Conservation (phyloP, 2,113 vertebrate species). For the Pomatostomus ruficeps region DNA sequence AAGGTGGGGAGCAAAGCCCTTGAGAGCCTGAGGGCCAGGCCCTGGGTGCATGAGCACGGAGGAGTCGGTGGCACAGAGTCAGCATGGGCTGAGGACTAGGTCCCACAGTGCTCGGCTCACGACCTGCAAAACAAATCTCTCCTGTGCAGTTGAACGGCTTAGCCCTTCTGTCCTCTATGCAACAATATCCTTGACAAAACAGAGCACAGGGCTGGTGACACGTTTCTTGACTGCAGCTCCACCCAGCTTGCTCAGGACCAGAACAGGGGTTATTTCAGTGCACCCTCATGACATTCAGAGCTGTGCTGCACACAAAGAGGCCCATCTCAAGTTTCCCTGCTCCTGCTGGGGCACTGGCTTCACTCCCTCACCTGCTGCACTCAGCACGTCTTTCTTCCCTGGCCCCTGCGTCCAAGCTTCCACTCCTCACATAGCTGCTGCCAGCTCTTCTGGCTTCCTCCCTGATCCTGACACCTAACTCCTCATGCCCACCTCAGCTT, state of each 20-base stretch:
- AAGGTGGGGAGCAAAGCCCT: not conserved
- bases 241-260: not conserved
- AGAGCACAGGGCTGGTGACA: not conserved
- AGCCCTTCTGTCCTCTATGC: not conserved
- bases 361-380: not conserved
- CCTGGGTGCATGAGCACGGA: not conserved
- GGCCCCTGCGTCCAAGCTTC: not conserved
- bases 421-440: not conserved
- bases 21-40: fast-evolving
- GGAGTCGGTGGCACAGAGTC: not conserved
- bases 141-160: fast-evolving
- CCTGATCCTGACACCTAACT: not conserved
- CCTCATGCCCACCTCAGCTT: not conserved
- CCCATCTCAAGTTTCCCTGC: fast-evolving
- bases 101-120: not conserved
- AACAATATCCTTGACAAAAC: not conserved
- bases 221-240: not conserved
- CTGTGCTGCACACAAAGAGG: not conserved
- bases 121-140: not conserved
- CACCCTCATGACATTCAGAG: fast-evolving
- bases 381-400: not conserved
- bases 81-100: not conserved
- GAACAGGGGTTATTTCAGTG: not conserved
- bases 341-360: not conserved
- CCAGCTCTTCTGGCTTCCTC: not conserved